Percentiles rank a stretch among this genome's conserved stretches.
Evolutionary conservation across 1,140 invertebrate genomes (phyloP).

Genomic region (Camponotus vicinus): DNA sequence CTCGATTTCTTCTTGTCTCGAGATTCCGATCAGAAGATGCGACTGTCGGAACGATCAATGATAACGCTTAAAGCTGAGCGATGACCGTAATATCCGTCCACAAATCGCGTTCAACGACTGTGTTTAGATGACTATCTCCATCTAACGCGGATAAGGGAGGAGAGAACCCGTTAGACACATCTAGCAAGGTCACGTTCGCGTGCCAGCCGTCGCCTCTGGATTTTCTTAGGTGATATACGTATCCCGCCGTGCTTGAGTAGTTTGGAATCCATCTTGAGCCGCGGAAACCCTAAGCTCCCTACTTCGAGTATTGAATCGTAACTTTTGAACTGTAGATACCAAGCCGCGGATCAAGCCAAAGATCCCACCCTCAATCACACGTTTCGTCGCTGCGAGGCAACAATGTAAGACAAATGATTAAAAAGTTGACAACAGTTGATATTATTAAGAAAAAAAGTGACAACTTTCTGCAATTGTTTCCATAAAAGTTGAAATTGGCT

Average conservation of each 20-base stretch:
- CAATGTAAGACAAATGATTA: not conserved
- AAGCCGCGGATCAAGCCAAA: not conserved
- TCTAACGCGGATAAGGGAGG: conserved; percentile 18
- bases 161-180: not conserved
- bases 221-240: conserved; percentile 49
- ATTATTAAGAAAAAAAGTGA: not conserved
- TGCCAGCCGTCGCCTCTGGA: conserved; percentile 48
- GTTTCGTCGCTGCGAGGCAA: not conserved
- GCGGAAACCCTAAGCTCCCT: conserved; percentile 22
- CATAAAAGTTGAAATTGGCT: not conserved
- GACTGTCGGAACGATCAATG: conserved; percentile 21
- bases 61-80: conserved; percentile 42
- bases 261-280: conserved; percentile 36
- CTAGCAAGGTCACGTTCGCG: conserved; percentile 56
- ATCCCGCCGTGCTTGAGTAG: not conserved
- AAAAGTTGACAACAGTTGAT: not conserved
- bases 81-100: conserved; percentile 58
- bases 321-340: not conserved
- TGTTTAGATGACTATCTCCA: conserved; percentile 53
- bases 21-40: conserved; percentile 28
- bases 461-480: not conserved
- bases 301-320: not conserved
- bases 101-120: conserved; percentile 54
- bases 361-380: not conserved
- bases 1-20: not conserved